Evolutionary conservation across 2,888 invertebrate genomes (phyloP).

Genomic region (Anthophora plumipes): DNA sequence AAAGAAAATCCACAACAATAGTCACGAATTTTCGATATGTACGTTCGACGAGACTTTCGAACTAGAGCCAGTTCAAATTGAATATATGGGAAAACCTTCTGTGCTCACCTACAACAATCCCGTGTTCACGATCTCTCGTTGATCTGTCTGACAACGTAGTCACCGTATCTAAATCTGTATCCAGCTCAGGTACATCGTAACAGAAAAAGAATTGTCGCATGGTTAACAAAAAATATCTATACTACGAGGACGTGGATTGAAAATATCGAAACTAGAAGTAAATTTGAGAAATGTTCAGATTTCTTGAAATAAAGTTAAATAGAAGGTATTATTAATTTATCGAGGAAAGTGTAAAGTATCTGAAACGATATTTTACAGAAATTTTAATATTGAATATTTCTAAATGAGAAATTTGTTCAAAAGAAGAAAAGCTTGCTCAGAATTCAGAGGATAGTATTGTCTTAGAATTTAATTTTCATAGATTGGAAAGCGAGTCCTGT

Average conservation of each 20-base stretch:
- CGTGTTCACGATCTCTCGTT: background rate
- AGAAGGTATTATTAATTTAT: background rate
- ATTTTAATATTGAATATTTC: too few relatives aligned
- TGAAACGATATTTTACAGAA: background rate
- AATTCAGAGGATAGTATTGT: too few relatives aligned
- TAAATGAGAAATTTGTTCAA: too few relatives aligned
- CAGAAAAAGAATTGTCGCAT: slow-evolving; percentile 11
- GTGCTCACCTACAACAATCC: slow-evolving; percentile 13
- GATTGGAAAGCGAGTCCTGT: too few relatives aligned
- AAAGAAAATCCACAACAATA: too few relatives aligned
- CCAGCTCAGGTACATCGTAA: background rate
- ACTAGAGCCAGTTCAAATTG: slow-evolving; percentile 12
- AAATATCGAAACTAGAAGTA: background rate
- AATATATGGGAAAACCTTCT: background rate
- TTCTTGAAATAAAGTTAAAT: background rate
- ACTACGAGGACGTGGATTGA: background rate
- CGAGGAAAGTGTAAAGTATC: background rate
- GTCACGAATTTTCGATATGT: too few relatives aligned
- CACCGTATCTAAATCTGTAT: slow-evolving; percentile 20
- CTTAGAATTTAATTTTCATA: too few relatives aligned
- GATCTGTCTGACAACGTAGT: slow-evolving; percentile 19
- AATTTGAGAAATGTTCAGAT: too few relatives aligned
- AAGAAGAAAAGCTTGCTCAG: too few relatives aligned
- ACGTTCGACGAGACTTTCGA: slow-evolving; percentile 1
- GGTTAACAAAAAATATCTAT: background rate